Evolutionary conservation across 2,888 invertebrate genomes (phyloP), one percentile per base, ranked within the genome.

Genomic region (Caenorhabditis panamensis): DNA sequence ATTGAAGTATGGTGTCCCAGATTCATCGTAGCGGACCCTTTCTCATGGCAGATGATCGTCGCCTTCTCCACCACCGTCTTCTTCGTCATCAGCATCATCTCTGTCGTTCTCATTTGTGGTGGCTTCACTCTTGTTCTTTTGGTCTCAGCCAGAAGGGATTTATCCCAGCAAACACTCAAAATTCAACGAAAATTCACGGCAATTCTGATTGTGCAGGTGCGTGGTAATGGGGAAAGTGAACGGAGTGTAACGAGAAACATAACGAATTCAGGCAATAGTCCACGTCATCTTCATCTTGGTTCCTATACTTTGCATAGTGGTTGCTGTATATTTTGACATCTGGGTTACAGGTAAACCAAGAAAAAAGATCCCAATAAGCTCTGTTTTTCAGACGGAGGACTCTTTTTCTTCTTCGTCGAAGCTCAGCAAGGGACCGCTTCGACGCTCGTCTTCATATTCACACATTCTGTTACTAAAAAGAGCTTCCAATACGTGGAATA

Each of bases 371-470:
- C n/a, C n/a, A n/a, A n/a, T n/a, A n/a, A n/a, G n/a, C n/a, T n/a
- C n/a, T n/a, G n/a, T 18, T 47, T 72, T 58, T 36, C 72, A 72
- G 72, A 72, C 24, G 72, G 72, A 1, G 72, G 72, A 16, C 63
- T 72, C 0, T 54, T 58, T 20, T 72, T 63, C 56, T 72, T 72
- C 24, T 58, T 63, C n/a, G 63, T 72, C 11, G 72, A 72, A 20
- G 54, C 72, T 9, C 72, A 72, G 20, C 72, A 72, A 24, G 72
- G 72, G 8, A 72, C 72, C 6, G 72, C 72, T 0, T 72, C 72
- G 9, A 72, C 72, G n/a, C 63, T 72, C 18, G 72, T 72, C 49
- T 72, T 72, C 31, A 72, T 72, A 49, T 63, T 63, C 49, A 63
- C 72, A 37, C 72, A 72, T 58, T 72, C 72, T 8, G 72, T 63